Conservation (phyloP, 1,140 invertebrate genomes). For the Penaeus vannamei region DNA sequence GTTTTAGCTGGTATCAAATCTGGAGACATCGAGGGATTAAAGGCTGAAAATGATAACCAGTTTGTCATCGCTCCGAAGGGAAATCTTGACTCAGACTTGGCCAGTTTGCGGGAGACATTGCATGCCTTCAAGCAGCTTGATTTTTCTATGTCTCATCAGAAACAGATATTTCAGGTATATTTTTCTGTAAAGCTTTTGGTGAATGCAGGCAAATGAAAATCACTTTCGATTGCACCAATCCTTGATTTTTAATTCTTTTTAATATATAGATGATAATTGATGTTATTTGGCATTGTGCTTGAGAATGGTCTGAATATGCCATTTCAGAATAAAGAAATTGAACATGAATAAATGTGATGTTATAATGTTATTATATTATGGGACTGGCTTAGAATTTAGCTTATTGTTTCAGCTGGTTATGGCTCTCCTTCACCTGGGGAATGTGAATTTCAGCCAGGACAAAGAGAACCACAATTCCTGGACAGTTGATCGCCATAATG, state of each 20-base stretch:
- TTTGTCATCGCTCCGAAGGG: constrained; percentile 18
- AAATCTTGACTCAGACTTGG: constrained; percentile 24
- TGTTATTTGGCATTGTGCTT: too few relatives aligned
- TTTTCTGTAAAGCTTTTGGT: not conserved
- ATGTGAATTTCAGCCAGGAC: not conserved
- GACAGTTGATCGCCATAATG: not conserved
- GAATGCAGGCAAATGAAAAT: not conserved
- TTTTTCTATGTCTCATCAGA: constrained; percentile 43
- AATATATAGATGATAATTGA: not conserved
- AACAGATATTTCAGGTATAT: constrained; percentile 55
- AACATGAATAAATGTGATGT: too few relatives aligned
- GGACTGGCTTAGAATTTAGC: too few relatives aligned
- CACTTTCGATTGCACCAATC: not conserved
- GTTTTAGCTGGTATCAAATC: constrained; percentile 53
- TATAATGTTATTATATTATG: not conserved
- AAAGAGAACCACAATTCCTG: not conserved
- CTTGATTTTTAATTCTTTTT: not conserved
- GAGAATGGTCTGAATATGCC: too few relatives aligned
- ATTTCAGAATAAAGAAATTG: too few relatives aligned
- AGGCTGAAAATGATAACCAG: constrained; percentile 6
- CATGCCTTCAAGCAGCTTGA: constrained; percentile 51
- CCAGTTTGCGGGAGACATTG: constrained; percentile 44
- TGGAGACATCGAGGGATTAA: constrained; percentile 29
- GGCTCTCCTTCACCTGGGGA: constrained; percentile 9
- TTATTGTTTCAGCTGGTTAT: not conserved